Percentiles rank a stretch among this genome's conserved stretches.
phyloP scores from a whole-genome alignment of 2,113 vertebrate species.

The Chloebia gouldiae region DNA sequence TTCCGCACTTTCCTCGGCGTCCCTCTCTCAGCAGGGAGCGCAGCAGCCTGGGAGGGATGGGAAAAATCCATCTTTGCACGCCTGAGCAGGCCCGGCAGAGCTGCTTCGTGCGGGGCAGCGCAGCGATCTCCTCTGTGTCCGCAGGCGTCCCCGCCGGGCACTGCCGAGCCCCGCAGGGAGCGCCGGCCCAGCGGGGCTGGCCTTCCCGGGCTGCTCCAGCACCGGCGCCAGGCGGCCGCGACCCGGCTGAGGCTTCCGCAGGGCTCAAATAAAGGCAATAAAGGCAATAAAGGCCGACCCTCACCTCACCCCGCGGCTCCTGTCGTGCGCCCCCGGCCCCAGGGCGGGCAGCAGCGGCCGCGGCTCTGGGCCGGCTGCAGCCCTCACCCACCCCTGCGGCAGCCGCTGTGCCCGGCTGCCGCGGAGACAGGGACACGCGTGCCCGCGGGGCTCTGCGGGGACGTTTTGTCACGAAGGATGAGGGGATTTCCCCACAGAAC shows the following conservation, averaged over 20 bases:
- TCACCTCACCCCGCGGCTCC: accelerated
- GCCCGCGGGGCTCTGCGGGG: accelerated
- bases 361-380: too few relatives aligned
- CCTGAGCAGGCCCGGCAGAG: background rate
- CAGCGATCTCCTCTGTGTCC: background rate
- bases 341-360: accelerated
- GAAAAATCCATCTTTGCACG: background rate
- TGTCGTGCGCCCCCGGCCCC: accelerated
- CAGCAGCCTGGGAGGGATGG: background rate
- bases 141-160: accelerated
- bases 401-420: background rate
- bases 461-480: accelerated
- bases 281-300: background rate
- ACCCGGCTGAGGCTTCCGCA: background rate
- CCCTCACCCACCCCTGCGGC: background rate
- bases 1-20: background rate
- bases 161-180: accelerated
- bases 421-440: background rate
- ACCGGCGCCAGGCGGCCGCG: accelerated
- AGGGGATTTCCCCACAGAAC: accelerated
- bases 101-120: background rate
- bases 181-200: too few relatives aligned
- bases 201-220: background rate
- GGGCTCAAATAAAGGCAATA: too few relatives aligned
- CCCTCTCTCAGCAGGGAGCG: background rate